Evolutionary conservation across 2,797 vertebrate species (phyloP).

Genomic region (Pteropus rufus): DNA sequence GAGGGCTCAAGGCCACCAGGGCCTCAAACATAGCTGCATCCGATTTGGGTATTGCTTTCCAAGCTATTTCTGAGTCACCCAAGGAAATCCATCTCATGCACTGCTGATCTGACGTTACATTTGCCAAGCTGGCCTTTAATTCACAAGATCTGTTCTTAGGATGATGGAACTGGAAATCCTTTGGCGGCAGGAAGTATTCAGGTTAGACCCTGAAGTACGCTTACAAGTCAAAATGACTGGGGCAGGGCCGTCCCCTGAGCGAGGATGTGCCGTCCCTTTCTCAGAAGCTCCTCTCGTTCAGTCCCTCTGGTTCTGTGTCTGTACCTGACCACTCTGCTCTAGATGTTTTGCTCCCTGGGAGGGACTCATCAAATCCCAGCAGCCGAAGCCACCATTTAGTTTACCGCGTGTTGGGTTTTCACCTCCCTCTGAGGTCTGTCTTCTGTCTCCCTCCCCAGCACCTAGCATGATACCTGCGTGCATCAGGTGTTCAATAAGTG

Average conservation of each 20-base stretch:
- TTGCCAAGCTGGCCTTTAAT: neutral
- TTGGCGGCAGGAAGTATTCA: neutral
- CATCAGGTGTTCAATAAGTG: neutral
- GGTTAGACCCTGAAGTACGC: neutral
- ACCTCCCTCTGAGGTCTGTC: neutral
- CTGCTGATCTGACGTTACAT: neutral
- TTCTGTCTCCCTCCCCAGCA: neutral
- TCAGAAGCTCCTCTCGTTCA: neutral
- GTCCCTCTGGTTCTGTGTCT: fast-evolving
- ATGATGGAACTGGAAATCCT: neutral
- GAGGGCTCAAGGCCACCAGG: fast-evolving
- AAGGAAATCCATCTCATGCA: neutral
- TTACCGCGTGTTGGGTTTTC: fast-evolving
- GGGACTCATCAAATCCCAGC: neutral
- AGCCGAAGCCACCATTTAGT: fast-evolving
- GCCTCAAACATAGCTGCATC: fast-evolving
- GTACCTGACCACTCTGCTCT: neutral
- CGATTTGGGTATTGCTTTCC: neutral
- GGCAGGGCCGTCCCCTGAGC: fast-evolving
- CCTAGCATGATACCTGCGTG: fast-evolving
- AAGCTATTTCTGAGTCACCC: neutral
- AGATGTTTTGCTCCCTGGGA: neutral
- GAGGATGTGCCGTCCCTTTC: neutral
- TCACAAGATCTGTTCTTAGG: neutral
- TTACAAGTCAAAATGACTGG: neutral